These are phyloP conservation scores for Phymastichus coffea DNA, from an alignment of 1,140 invertebrate genomes.

Conservation along the genomic window DNA sequence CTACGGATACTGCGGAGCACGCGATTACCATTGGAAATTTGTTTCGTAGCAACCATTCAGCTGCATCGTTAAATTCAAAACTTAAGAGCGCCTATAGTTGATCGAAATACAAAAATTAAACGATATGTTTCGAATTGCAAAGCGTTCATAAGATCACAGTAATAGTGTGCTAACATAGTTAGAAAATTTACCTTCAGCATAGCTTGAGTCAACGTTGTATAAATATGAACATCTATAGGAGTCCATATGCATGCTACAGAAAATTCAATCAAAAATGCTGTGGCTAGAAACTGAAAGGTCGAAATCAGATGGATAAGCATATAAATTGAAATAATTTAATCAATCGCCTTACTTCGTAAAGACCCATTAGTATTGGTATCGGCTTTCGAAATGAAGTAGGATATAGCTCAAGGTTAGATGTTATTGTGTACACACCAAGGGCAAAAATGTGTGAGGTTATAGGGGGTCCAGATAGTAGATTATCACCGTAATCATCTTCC, in stretches of 20 bases:
- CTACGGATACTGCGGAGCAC: constrained; percentile 29
- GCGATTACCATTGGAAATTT: constrained; percentile 28
- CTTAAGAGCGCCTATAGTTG: constrained; percentile 9
- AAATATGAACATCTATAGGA: constrained; percentile 38
- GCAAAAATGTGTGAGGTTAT: constrained; percentile 37
- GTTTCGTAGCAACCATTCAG: constrained; percentile 22
- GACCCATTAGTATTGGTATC: constrained; percentile 26
- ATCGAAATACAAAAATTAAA: no score
- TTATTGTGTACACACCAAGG: constrained; percentile 39
- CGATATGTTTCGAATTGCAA: no score
- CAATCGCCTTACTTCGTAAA: constrained; percentile 41
- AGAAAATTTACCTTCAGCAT: constrained; percentile 37
- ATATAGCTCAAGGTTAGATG: constrained; percentile 33
- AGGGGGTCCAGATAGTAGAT: constrained; percentile 30
- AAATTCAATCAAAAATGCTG: constrained; percentile 44
- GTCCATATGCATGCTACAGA: constrained; percentile 40
- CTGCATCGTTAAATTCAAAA: constrained; percentile 24
- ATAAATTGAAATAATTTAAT: not conserved
- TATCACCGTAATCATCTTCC: constrained; percentile 37
- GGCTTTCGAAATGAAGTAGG: constrained; percentile 36
- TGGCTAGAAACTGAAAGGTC: constrained; percentile 39
- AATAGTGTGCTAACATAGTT: no score
- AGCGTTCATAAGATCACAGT: no score
- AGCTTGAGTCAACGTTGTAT: constrained; percentile 32
- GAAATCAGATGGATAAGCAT: not conserved